These are phyloP conservation scores for Pandion haliaetus DNA, from an alignment of 2,113 vertebrate genomes.

Conservation along the genomic window DNA sequence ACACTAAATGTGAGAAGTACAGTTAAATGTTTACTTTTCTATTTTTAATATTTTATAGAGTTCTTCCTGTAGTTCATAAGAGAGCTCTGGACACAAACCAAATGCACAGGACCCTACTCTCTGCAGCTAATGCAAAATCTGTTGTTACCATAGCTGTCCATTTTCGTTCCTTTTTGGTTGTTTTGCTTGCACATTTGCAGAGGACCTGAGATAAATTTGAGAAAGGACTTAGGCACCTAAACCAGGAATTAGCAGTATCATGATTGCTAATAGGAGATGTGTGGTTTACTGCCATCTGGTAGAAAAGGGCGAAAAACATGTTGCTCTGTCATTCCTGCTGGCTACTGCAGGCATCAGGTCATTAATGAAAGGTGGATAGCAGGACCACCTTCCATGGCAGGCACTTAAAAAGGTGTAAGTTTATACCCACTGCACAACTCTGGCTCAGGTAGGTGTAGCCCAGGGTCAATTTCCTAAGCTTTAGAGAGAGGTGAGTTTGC, in stretches of 20 bases:
- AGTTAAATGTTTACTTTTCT: background rate
- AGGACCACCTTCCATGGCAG: background rate
- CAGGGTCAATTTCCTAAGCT: background rate
- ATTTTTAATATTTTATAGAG: background rate
- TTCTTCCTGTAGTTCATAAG: background rate
- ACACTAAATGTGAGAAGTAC: background rate
- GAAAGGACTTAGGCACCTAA: background rate
- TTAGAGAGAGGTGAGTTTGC: background rate
- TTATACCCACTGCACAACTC: background rate
- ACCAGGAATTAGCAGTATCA: background rate
- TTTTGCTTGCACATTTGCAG: background rate
- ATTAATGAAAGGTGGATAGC: background rate
- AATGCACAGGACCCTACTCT: background rate
- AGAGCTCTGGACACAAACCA: background rate
- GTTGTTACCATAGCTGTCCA: background rate
- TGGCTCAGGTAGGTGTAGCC: background rate
- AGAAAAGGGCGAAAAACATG: background rate
- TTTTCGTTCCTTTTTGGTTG: background rate
- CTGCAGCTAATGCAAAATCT: background rate
- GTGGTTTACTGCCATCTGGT: background rate
- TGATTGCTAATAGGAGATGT: background rate
- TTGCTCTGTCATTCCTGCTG: background rate
- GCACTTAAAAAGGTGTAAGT: background rate
- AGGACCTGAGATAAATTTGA: background rate
- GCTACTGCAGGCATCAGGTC: background rate